Conservation (phyloP, 2,797 vertebrate species). For the Eulemur coronatus region DNA sequence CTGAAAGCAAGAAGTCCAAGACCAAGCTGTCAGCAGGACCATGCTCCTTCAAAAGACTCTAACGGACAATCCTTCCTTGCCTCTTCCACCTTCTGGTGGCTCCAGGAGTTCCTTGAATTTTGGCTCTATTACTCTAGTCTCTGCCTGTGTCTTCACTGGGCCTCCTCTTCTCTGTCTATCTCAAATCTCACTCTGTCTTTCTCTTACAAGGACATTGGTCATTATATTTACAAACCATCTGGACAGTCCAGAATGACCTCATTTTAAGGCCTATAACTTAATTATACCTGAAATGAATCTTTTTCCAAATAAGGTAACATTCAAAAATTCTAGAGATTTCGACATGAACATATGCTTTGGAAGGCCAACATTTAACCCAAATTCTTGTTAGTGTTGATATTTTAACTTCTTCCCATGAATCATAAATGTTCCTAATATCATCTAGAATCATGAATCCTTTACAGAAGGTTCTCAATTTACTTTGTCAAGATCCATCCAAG, state of each 20-base stretch:
- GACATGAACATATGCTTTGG: background rate
- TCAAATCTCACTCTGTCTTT: background rate
- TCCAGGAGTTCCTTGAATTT: background rate
- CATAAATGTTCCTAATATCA: background rate
- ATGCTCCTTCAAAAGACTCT: too few species aligned
- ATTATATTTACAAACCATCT: background rate
- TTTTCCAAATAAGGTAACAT: background rate
- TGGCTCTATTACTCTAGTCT: background rate
- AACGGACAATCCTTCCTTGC: fast-evolving
- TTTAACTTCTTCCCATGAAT: background rate
- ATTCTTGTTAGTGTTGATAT: too few species aligned
- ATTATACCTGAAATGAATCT: background rate
- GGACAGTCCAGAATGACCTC: background rate
- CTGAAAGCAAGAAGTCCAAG: background rate
- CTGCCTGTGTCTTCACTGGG: background rate
- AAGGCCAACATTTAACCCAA: background rate
- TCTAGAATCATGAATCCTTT: background rate
- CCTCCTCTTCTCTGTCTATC: background rate
- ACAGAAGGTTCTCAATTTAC: background rate
- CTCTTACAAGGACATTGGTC: background rate
- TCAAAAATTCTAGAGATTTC: background rate
- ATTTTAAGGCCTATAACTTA: background rate
- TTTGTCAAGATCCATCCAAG: background rate
- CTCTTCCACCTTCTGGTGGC: background rate
- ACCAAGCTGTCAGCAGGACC: background rate